A percentile compares a stretch with the other conserved stretches of the same genome.
phyloP scores from a whole-genome alignment of 2,797 vertebrate species.

The Toxotes lorentzi region DNA sequence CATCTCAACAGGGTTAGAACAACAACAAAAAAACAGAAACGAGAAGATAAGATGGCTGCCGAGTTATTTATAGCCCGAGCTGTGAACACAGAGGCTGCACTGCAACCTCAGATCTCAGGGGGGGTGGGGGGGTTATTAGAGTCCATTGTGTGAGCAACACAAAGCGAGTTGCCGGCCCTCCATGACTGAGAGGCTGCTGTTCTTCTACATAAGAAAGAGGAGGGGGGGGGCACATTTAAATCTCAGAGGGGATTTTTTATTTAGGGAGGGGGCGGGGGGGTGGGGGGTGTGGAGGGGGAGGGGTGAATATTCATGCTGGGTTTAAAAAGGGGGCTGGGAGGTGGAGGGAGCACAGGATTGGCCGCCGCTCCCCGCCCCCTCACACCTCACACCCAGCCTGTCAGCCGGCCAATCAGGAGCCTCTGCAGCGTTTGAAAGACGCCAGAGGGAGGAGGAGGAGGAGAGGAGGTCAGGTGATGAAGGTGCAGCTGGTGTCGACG shows the following conservation, averaged over 20 bases:
- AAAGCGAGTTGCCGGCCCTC: constrained; percentile 55
- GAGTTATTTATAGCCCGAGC: constrained; percentile 69
- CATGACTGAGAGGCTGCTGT: constrained; percentile 57
- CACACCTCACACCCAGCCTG: constrained; percentile 6
- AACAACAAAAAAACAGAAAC: constrained; percentile 11
- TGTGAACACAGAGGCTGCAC: constrained; percentile 42
- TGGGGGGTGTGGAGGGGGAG: background rate
- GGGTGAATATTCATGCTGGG: constrained; percentile 54
- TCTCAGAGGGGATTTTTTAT: constrained; percentile 46
- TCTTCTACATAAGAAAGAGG: constrained; percentile 64
- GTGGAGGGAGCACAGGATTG: constrained; percentile 37
- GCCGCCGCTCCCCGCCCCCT: constrained; percentile 39
- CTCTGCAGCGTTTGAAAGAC: constrained; percentile 70
- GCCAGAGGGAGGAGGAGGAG: constrained; percentile 20
- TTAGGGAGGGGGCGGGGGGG: background rate
- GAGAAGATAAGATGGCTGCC: constrained; percentile 65
- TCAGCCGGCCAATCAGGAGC: constrained; percentile 68
- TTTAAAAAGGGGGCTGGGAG: constrained; percentile 41
- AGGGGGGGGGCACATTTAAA: constrained; percentile 29
- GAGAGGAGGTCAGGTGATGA: constrained; percentile 39
- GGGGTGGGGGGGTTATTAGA: background rate
- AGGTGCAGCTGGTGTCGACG: constrained; percentile 43
- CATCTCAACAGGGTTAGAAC: constrained; percentile 8
- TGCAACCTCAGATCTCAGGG: constrained; percentile 39
- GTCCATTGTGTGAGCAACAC: constrained; percentile 62